Base-by-base conservation (phyloP, 2,797 vertebrate species). In the Phalanger gymnotis region DNA sequence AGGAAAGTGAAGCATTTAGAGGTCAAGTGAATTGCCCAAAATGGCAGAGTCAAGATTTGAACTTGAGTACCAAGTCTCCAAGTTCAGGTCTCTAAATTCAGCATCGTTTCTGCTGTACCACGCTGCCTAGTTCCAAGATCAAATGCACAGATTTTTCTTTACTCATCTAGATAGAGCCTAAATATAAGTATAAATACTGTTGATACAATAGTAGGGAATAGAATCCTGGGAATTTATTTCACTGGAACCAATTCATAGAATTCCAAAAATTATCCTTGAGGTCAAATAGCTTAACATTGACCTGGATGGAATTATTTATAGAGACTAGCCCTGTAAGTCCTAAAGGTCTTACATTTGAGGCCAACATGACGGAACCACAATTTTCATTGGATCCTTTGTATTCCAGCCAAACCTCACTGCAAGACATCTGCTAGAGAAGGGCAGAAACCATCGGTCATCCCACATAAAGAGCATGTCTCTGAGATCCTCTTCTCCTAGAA, bases 381-480 rank as follows among this genome's bases (percentile, higher is more conserved):
- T 95, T 89, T 56, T 87, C 91, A 9, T 47, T 0, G 0, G 1
- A 57, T 14, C 89, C 54, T 96, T 94, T 98, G 66, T 96, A 91
- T 97, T 98, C 12, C 97, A 99, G 99, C 97, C 98, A 0, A 98
- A 98, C 97, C 96, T 97, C 90, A 97, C 98, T 0, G 98, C 98
- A 0, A 98, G 98, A 97, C 98, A 98, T 53, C 98, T 99, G 40
- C 97, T 99, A 52, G 98, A 98, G 95, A 98, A 96, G 96, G 97
- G 97, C 97, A 98, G 98, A 92, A 94, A 94, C 95, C 98, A 55
- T 55, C 98, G 96, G 92, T 98, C 97, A 25, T 95, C 98, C 0
- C 98, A 91, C 92, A 73, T 96, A 1, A 98, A 98, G 93, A 94
- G 90, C 0, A 16, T 97, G 0, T 98, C 99, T 31, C 97, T 98